Base-by-base conservation (phyloP, 2,113 vertebrate species). In the Oceanodroma tethys region DNA sequence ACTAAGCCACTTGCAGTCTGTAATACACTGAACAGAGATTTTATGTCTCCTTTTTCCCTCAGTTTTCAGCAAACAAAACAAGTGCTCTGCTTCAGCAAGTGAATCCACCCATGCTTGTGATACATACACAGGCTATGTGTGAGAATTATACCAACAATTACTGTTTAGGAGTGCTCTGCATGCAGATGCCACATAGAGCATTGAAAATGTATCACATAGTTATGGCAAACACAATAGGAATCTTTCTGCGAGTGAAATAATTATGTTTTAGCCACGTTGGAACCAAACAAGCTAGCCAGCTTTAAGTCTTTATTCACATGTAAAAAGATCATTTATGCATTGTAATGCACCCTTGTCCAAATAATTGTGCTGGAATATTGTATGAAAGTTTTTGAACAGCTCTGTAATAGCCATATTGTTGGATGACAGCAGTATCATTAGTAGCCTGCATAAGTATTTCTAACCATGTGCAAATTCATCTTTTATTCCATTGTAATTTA, bases 131-230 rank as follows among this genome's bases (percentile, higher is more conserved):
- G 42, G 53, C 89, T 71, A 23, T 36, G 22, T 80, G 55, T 93
- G 95, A 96, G 84, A 94, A 91, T 96, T 93, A 85, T 53, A 83
- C 78, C 58, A 90, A 68, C 83, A 92, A 89, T 97, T 81, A 56
- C 70, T 80, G 32, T 80, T 80, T 59, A 66, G 83, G 81, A 95
- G 45, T 91, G 86, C 45, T 94, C 78, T 93, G 96, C 86, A 93
- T 94, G 86, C 86, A 90, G 62, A 93, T 93, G 58, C 63, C 65
- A 92, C 48, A 60, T 11, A 65, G 60, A 79, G 7, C 80, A 81
- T 73, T 95, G 93, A 73, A 85, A 95, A 82, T 71, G 36, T 81
- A 55, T 91, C 81, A 68, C 74, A 36, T 22, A 80, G 73, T 87
- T 85, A 75, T 17, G 45, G 47, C 78, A 93, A 94, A 83, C 62